Conservation (phyloP, 2,888 invertebrate species). For the Heliconius ethilla region DNA sequence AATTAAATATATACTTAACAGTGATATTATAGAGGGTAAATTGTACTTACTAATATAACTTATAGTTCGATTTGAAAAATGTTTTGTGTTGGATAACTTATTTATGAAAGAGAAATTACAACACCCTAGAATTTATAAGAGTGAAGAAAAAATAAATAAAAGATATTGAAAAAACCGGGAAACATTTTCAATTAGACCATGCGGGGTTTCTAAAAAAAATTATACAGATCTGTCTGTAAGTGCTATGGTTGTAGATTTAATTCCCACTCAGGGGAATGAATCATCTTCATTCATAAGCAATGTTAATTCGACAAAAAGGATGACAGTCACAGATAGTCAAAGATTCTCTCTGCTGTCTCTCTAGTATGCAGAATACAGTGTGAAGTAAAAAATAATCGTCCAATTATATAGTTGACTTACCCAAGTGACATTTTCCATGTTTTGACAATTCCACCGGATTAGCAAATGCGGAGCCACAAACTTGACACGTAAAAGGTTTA, state of each 20-base stretch:
- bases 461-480: constrained; percentile 91
- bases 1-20: no score
- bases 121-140: no score
- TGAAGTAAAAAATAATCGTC: neutral
- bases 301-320: no score
- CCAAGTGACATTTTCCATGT: constrained; percentile 92
- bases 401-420: constrained; percentile 66
- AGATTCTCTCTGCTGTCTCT: neutral
- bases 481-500: constrained; percentile 91
- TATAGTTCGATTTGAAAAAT: no score
- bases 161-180: no score
- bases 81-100: no score
- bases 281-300: neutral
- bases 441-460: constrained; percentile 90
- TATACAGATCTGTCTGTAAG: neutral
- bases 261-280: neutral
- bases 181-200: no score
- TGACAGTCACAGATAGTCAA: neutral
- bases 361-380: neutral
- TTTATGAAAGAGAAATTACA: no score
- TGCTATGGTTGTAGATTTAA: neutral
- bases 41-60: no score
- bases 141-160: no score
- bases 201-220: no score
- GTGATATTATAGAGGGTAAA: no score